Evolutionary conservation across 2,797 vertebrate genomes (phyloP).

Genomic region (Peromyscus aztecus): DNA sequence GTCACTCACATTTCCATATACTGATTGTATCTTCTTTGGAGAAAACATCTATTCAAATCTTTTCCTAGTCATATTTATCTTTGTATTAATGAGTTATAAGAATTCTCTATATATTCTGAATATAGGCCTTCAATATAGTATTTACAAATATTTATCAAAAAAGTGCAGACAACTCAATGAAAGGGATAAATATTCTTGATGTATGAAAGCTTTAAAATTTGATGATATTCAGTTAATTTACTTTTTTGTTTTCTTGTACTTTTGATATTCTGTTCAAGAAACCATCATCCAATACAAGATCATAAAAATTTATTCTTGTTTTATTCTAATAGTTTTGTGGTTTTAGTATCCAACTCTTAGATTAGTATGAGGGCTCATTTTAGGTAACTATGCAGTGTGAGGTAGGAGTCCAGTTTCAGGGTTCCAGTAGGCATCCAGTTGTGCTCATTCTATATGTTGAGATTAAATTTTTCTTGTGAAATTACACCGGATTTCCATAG

Average conservation of each 20-base stretch:
- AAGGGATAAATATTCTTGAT: neutral
- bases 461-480: neutral
- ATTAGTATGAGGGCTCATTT: slow-evolving; percentile 10
- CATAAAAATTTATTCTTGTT: slow-evolving; percentile 42
- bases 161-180: too few relatives aligned
- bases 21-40: slow-evolving; percentile 45
- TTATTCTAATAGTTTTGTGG: slow-evolving; percentile 43
- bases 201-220: slow-evolving; percentile 27
- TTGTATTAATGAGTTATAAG: slow-evolving; percentile 27
- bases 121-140: neutral
- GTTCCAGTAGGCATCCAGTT: slow-evolving; percentile 20
- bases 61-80: slow-evolving; percentile 37
- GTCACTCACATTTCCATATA: slow-evolving; percentile 25
- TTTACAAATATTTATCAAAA: slow-evolving; percentile 11
- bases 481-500: neutral
- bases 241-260: neutral
- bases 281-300: neutral
- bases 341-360: slow-evolving; percentile 34
- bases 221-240: slow-evolving; percentile 35
- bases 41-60: slow-evolving; percentile 44
- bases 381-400: neutral
- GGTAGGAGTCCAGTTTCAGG: neutral
- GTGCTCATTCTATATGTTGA: neutral
- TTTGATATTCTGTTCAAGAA: slow-evolving; percentile 53
- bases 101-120: slow-evolving; percentile 30